A percentile compares a stretch with the other conserved stretches of the same genome.
phyloP scores from a whole-genome alignment of 1,140 invertebrate genomes.

The Drosophila lacertosa region DNA sequence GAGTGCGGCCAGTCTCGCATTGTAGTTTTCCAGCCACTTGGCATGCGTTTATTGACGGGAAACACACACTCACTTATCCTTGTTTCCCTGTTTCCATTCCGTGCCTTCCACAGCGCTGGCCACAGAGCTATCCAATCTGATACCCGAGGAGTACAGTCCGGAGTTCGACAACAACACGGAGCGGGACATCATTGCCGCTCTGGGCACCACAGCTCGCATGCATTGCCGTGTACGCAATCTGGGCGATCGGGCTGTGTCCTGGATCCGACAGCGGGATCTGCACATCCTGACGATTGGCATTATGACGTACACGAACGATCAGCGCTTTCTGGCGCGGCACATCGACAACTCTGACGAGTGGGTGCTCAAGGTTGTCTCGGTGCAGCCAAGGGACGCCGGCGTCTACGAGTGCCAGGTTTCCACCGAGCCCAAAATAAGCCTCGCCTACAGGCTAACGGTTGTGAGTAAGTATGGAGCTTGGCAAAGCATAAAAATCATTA shows the following conservation, averaged over 20 bases:
- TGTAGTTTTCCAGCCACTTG: conserved; percentile 28
- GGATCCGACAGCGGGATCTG: conserved; percentile 90
- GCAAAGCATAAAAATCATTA: not conserved
- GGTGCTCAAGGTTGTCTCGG: conserved; percentile 92
- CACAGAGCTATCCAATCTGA: conserved; percentile 72
- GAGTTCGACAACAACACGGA: conserved; percentile 95
- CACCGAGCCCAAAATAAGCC: conserved; percentile 93
- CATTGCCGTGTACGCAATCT: conserved; percentile 93
- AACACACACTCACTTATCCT: not conserved
- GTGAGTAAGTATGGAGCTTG: conserved; percentile 88
- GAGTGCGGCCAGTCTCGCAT: conserved; percentile 7
- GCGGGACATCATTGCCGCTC: conserved; percentile 91
- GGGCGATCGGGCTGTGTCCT: conserved; percentile 92
- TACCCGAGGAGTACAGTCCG: conserved; percentile 86
- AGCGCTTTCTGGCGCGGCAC: conserved; percentile 90
- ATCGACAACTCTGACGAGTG: conserved; percentile 94
- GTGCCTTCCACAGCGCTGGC: conserved; percentile 40
- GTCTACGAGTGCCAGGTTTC: conserved; percentile 94
- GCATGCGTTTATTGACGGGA: conserved; percentile 39
- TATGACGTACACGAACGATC: conserved; percentile 91
- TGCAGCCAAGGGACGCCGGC: conserved; percentile 90
- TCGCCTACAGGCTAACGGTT: conserved; percentile 91
- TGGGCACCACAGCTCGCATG: conserved; percentile 93
- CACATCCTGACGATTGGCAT: conserved; percentile 91
- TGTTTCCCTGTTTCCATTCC: not conserved